Base-by-base conservation (phyloP, 2,888 invertebrate genomes). In the Eupithecia dodoneata region DNA sequence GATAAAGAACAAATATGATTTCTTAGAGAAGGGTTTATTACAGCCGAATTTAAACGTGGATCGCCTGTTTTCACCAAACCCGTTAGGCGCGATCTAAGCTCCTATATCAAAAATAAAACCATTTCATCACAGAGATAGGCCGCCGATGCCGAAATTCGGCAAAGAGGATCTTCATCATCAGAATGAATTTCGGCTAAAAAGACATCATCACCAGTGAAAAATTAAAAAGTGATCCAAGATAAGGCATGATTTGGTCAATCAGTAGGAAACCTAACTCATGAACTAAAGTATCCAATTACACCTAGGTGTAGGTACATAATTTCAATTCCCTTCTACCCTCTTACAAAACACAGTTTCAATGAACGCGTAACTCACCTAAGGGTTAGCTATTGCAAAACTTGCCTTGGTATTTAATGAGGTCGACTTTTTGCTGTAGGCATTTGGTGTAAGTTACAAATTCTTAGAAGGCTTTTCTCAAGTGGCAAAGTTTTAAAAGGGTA, bases 401-500 rank as follows among this genome's bases (percentile, higher is more conserved):
- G 67, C 67, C 10, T 44, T 4, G 44, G 42, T 69, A 69, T 69
- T 69, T 44, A 69, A 69, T 69, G 67, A 69, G 67, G 67, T 69
- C 67, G 13, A 69, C 42, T 44, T 69, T 66, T 69, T 69, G 67
- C 67, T 44, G 30, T 63, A 63, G 63, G 63, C 63, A 59, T 59
- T 59, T 18, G 30, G 63, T 30, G 63, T 63, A 63, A 63, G 63
- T 63, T 63, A 63, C 63, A 9, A 69, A 69, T 69, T 69, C 44
- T 69, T 69, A 69, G 67, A 45, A 69, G 45, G 67, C 67, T 45
- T 69, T n/a, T 66, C 42, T 69, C 67, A 69, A 69, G 67, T 44
- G 65, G 10, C 73, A 71, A 3, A 77, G 67, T 69, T 70, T 45
- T 70, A 70, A 70, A 70, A 70, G 70, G 70, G 45, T 45, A 30